phyloP scores from a whole-genome alignment of 1,140 invertebrate species.

The Drosophila virilis region DNA sequence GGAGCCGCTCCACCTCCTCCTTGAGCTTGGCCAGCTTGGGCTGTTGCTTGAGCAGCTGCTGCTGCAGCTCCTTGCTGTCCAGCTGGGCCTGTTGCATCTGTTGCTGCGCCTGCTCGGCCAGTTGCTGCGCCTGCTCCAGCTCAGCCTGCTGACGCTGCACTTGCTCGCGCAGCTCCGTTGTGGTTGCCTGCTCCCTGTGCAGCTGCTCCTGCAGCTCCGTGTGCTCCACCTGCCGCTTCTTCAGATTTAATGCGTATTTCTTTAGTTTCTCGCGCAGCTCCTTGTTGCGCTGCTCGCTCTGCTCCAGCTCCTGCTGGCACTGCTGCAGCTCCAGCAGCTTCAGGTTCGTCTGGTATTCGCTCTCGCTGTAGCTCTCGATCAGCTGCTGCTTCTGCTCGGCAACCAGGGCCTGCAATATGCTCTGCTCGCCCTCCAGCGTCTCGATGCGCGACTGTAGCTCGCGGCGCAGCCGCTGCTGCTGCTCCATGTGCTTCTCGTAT shows the following conservation, averaged over 20 bases:
- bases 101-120: neutral
- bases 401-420: constrained; percentile 70
- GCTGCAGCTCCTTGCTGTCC: constrained; percentile 25
- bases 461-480: constrained; percentile 60
- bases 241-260: constrained; percentile 90
- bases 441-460: constrained; percentile 64
- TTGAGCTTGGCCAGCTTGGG: constrained; percentile 28
- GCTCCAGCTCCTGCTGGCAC: constrained; percentile 81
- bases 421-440: constrained; percentile 67
- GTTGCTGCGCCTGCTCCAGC: constrained; percentile 20
- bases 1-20: constrained; percentile 41
- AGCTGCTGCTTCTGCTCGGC: constrained; percentile 81
- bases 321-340: constrained; percentile 85
- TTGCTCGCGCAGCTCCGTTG: neutral
- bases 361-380: constrained; percentile 74
- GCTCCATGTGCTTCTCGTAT: constrained; percentile 74
- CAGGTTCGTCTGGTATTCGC: constrained; percentile 83
- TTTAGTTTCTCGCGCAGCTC: constrained; percentile 89
- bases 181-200: constrained; percentile 17
- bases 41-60: constrained; percentile 44
- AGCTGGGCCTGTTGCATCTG: neutral
- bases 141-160: neutral
- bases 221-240: constrained; percentile 88
- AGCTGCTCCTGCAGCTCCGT: constrained; percentile 86
- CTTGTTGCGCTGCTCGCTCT: constrained; percentile 80